Percentiles rank a stretch among this genome's conserved stretches.
Conservation (phyloP, 1,140 invertebrate species). For the Drosophila hydei region DNA sequence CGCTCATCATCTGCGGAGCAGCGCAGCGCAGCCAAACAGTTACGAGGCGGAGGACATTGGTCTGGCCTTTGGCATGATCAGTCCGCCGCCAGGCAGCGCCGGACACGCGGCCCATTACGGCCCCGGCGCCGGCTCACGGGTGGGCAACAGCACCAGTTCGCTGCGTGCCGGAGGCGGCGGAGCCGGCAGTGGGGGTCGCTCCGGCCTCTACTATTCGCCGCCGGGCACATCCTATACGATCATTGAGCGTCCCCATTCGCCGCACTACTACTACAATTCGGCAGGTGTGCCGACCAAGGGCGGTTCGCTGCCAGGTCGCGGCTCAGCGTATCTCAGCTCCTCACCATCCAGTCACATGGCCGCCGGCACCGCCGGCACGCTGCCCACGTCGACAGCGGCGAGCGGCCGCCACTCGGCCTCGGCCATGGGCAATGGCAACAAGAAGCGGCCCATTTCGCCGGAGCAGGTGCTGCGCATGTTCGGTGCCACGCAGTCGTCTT, state of each 20-base stretch:
- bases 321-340: constrained; percentile 87
- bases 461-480: constrained; percentile 90
- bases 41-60: constrained; percentile 83
- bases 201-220: constrained; percentile 88
- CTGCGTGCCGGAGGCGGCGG: constrained; percentile 70
- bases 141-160: constrained; percentile 82
- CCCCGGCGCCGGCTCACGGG: constrained; percentile 62
- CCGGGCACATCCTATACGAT: constrained; percentile 93
- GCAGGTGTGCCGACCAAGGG: constrained; percentile 84
- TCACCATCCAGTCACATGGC: constrained; percentile 84
- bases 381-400: constrained; percentile 80
- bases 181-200: constrained; percentile 80
- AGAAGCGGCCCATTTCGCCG: constrained; percentile 90
- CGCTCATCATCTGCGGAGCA: constrained; percentile 75
- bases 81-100: constrained; percentile 74
- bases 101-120: constrained; percentile 52
- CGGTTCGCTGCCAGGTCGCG: constrained; percentile 83
- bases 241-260: constrained; percentile 91
- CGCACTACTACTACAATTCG: constrained; percentile 85
- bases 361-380: constrained; percentile 80
- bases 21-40: constrained; percentile 70
- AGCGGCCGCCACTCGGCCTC: constrained; percentile 58
- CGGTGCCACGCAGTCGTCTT: constrained; percentile 84
- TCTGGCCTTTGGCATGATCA: constrained; percentile 77
- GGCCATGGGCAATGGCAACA: constrained; percentile 84